Base-by-base conservation (phyloP, 2,888 invertebrate genomes). In the Sarcophaga caerulescens region DNA sequence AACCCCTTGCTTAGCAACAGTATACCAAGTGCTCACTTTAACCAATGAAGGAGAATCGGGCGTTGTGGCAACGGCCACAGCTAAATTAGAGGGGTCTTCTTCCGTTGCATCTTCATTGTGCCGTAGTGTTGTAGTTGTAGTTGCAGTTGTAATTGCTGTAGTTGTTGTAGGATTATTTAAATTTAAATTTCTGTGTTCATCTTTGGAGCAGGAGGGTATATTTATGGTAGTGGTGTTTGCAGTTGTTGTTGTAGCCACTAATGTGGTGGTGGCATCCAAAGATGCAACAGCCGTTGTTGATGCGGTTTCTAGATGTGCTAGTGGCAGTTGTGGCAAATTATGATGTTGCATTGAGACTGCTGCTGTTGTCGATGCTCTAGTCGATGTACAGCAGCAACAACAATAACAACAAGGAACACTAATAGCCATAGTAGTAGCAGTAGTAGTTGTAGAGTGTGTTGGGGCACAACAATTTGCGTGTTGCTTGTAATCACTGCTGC, bases 1-100 rank as follows among this genome's bases (percentile, higher is more conserved):
- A 88, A 93, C 92, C 88, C 93, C 93, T 91, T 93, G 93, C 89
- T 93, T 93, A 88, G 93, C 92, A 88, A 93, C 93, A 75, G 93
- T 93, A 74, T 93, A 93, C 93, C 93, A 93, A 80, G 93, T 92
- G 89, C 93, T 92, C 87, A 93, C 93, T 85, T 90, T 92, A 70
- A 93, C 93, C 90, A 93, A 88, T 59, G 93, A 93, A 44, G 93
- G 93, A 60, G 93, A 92, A 84, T 92, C 93, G 52, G 92, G 92
- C 57, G 91, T 91, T 74, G 89, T 89, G 69, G 90, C 85, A 75
- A 85, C 83, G 73, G 60, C 60, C 10, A 60, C 76, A 85, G 85
- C 45, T 77, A 75, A 52, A 85, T 84, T 79, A 21, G 69, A 78
- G 77, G 60, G 81, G 52, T 84, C 70, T 19, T 57, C 75, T 23